Conservation (phyloP, 2,888 invertebrate genomes). For the Nomada lathburiana region DNA sequence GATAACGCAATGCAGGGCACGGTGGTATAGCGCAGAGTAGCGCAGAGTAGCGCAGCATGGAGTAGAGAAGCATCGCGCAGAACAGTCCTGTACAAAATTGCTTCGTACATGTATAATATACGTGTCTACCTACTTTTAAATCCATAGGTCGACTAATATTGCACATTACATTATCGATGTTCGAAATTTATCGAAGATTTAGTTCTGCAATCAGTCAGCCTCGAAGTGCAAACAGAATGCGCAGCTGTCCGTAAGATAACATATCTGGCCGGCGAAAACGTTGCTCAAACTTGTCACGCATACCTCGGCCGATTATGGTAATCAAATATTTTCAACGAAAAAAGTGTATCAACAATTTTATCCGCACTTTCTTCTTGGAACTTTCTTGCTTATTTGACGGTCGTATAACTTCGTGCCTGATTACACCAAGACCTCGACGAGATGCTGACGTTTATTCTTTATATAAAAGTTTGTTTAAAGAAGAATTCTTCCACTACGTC, state of each 20-base stretch:
- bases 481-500: not conserved
- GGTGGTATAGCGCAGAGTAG: too few species aligned
- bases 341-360: conserved; percentile 2
- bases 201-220: too few species aligned
- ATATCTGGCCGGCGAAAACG: conserved; percentile 24
- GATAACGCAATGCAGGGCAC: too few species aligned
- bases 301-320: conserved; percentile 20
- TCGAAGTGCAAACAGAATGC: not conserved
- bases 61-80: too few species aligned
- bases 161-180: too few species aligned
- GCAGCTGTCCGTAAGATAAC: conserved; percentile 15
- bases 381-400: not conserved
- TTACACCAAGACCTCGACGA: not conserved
- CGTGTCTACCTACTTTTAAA: too few species aligned
- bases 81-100: too few species aligned
- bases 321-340: conserved; percentile 16
- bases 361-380: conserved; percentile 17
- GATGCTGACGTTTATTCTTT: not conserved
- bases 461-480: not conserved
- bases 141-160: too few species aligned
- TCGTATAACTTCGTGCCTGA: conserved; percentile 7
- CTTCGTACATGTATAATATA: too few species aligned
- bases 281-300: conserved; percentile 32
- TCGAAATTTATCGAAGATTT: too few species aligned
- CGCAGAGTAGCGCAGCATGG: too few species aligned